A percentile compares a stretch with the other conserved stretches of the same genome.
These are phyloP conservation scores for Candoia aspera DNA, from an alignment of 2,113 vertebrate species.

Conservation along the genomic window DNA sequence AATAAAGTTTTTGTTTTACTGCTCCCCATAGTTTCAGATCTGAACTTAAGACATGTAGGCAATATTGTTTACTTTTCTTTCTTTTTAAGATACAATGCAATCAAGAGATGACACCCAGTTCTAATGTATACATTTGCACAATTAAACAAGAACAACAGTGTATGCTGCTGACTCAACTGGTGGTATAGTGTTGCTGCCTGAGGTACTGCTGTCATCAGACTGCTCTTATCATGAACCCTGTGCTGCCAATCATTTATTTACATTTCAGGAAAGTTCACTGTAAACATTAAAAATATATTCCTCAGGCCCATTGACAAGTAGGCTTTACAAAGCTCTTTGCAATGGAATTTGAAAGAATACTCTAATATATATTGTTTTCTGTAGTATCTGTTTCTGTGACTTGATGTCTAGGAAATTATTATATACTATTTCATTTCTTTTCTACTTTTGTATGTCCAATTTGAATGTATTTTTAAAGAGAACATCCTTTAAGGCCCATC, in stretches of 20 bases:
- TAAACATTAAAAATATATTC: neutral
- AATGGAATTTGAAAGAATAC: constrained; percentile 10
- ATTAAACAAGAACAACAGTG: neutral
- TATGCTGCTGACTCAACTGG: neutral
- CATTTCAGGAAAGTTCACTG: neutral
- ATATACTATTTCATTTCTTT: neutral
- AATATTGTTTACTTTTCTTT: constrained; percentile 13
- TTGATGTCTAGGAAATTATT: constrained; percentile 5
- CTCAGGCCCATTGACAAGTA: neutral
- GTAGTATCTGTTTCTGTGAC: neutral
- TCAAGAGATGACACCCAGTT: neutral
- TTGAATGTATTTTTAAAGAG: neutral
- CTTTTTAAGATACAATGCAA: constrained; percentile 16
- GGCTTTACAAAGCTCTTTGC: neutral
- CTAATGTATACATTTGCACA: constrained; percentile 7
- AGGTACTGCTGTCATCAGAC: neutral
- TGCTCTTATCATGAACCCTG: neutral
- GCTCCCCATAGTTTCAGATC: neutral
- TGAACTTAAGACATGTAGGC: neutral
- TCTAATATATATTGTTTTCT: neutral
- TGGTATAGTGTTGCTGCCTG: neutral
- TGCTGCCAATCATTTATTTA: neutral
- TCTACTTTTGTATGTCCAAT: neutral
- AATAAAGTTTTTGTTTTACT: constrained; percentile 23
- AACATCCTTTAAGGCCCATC: neutral